A percentile compares a stretch with the other conserved stretches of the same genome.
Evolutionary conservation across 2,888 invertebrate species (phyloP).

Genomic region (Ormyrus pomaceus): DNA sequence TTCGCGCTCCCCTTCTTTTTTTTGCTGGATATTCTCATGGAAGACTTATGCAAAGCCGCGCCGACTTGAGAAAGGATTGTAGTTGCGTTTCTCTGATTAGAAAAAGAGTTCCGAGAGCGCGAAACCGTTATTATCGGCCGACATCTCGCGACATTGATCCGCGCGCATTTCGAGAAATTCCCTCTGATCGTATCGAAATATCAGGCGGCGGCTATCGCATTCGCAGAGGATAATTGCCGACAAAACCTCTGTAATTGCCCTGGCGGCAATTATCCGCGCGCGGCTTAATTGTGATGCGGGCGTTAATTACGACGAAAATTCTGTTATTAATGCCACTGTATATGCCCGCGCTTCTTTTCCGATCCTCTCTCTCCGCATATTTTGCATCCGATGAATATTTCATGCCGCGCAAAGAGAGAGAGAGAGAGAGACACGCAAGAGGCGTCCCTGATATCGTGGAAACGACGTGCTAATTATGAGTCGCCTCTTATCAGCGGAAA

Average conservation of each 20-base stretch:
- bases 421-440: slow-evolving; percentile 21
- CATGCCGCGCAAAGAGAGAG: slow-evolving; percentile 17
- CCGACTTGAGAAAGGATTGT: background rate
- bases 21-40: slow-evolving; percentile 3
- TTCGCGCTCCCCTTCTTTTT: background rate
- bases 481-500: slow-evolving; percentile 52
- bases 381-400: slow-evolving; percentile 58
- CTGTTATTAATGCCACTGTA: background rate
- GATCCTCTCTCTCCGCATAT: slow-evolving; percentile 9
- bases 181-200: slow-evolving; percentile 43
- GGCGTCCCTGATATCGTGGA: slow-evolving; percentile 36
- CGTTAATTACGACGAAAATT: slow-evolving; percentile 54
- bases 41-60: slow-evolving; percentile 5
- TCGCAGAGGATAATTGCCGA: slow-evolving; percentile 69
- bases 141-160: slow-evolving; percentile 33
- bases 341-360: background rate
- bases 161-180: slow-evolving; percentile 15
- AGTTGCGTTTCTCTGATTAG: slow-evolving; percentile 14
- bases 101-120: slow-evolving; percentile 8
- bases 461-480: slow-evolving; percentile 56
- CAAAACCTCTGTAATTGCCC: slow-evolving; percentile 69
- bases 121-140: slow-evolving; percentile 21
- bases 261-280: slow-evolving; percentile 43
- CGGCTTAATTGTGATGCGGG: slow-evolving; percentile 65
- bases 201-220: slow-evolving; percentile 60